Conservation (phyloP, 2,888 invertebrate species). For the Cerastis rubricosa region DNA sequence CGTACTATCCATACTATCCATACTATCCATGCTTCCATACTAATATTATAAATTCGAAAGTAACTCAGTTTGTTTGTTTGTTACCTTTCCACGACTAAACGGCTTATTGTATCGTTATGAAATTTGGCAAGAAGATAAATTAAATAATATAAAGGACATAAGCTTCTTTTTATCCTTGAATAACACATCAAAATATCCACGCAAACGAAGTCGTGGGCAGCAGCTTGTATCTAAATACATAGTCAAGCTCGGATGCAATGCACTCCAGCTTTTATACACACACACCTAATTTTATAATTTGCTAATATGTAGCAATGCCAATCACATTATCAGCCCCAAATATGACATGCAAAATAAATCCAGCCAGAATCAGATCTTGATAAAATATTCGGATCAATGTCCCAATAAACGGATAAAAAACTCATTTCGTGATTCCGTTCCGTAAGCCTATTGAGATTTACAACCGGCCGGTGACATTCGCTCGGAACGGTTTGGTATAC, state of each 20-base stretch:
- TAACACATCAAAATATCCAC: too few relatives aligned
- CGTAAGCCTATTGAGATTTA: conserved; percentile 56
- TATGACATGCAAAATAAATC: conserved; percentile 26
- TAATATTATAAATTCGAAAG: too few relatives aligned
- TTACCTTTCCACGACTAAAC: too few relatives aligned
- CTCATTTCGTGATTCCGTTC: conserved; percentile 48
- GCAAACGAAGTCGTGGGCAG: too few relatives aligned
- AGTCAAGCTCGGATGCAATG: not conserved
- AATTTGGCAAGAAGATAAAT: too few relatives aligned
- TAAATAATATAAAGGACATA: too few relatives aligned
- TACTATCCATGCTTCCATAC: too few relatives aligned
- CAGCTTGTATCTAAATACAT: not conserved
- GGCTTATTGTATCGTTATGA: too few relatives aligned
- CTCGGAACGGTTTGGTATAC: conserved; percentile 27
- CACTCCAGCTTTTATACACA: not conserved
- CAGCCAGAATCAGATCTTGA: conserved; percentile 24
- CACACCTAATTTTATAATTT: not conserved
- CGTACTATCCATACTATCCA: too few relatives aligned
- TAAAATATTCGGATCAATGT: conserved; percentile 47
- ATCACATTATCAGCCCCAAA: not conserved
- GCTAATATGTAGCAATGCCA: not conserved
- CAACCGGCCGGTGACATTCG: conserved; percentile 15
- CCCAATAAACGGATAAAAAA: conserved; percentile 58
- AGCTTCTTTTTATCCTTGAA: too few relatives aligned
- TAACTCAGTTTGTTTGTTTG: too few relatives aligned